Base-by-base conservation (phyloP, 2,888 invertebrate species). In the Hyppa rectilinea region DNA sequence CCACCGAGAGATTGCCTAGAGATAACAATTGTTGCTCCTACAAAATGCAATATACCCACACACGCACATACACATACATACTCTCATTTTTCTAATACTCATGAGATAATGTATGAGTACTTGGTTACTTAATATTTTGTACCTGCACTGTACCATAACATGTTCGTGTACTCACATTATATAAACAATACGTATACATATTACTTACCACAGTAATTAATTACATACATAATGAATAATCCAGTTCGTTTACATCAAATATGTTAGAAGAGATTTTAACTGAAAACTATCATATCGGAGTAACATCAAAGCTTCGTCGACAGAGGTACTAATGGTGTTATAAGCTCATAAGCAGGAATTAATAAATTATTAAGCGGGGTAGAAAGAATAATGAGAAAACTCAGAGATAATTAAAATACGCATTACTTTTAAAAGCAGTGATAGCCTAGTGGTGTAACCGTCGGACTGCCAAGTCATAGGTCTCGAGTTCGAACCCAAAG, bases 151-250 rank as follows among this genome's bases (percentile, higher is more conserved):
- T 78, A 75, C 34, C 60, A 56, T 73, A 73, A 80, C 61, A 38
- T 31, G 52, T 53, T 75, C 64, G 64, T 80, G 45, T 72, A 49
- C 49, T 47, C 12, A 29, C n/a, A 58, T 76, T 80, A 77, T 14
- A 55, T 77, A 68, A 63, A 80, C 59, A 68, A 64, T 64, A 68
- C 55, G 23, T 66, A 55, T 12, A 62, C 49, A 45, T 64, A 56
- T 60, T 66, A 60, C 50, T 55, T 52, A 26, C 50, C 26, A 29
- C 60, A 43, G 52, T 61, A 67, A 68, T 61, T 80, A 78, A 75
- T 56, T 80, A 55, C 55, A 38, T 52, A 68, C 43, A 69, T 61
- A 49, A 75, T 64, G 68, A 68, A 68, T 68, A 64, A 67, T 68
- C 26, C 31, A 55, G 17, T 66, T 58, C 31, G 43, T 58, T 43